Percentiles rank a stretch among this genome's conserved stretches.
These are phyloP conservation scores for Zoanthus sansibaricus DNA, from an alignment of 92 coral and sea anemone genomes.

Conservation along the genomic window DNA sequence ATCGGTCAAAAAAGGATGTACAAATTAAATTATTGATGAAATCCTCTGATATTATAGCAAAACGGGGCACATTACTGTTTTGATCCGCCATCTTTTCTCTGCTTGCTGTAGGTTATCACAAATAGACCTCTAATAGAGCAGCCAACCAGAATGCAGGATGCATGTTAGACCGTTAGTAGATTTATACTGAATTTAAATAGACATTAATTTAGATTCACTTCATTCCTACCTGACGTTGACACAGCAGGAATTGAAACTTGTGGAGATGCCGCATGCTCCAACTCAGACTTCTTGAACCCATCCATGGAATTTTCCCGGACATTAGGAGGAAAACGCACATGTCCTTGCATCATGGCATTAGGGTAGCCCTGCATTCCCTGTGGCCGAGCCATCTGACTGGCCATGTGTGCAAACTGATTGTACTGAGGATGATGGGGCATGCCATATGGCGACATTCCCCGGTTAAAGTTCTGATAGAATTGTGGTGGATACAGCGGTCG, in stretches of 20 bases:
- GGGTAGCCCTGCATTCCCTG: slow-evolving; percentile 66
- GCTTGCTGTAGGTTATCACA: too few species aligned
- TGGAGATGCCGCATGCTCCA: slow-evolving; percentile 55
- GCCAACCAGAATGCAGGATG: too few species aligned
- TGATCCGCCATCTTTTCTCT: too few species aligned
- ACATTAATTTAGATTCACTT: not conserved
- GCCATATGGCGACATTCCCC: slow-evolving; percentile 70
- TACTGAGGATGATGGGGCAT: slow-evolving; percentile 75
- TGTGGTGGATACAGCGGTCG: slow-evolving; percentile 88
- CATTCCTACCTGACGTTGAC: slow-evolving; percentile 75
- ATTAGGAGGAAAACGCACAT: slow-evolving; percentile 74
- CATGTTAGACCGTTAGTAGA: too few species aligned
- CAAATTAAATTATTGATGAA: too few species aligned
- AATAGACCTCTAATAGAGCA: too few species aligned
- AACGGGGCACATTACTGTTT: too few species aligned
- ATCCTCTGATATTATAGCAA: too few species aligned
- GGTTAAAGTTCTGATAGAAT: slow-evolving; percentile 87
- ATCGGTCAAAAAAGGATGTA: too few species aligned
- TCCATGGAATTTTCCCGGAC: slow-evolving; percentile 49
- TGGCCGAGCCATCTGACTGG: slow-evolving; percentile 65
- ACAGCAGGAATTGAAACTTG: slow-evolving; percentile 71
- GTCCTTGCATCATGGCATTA: slow-evolving; percentile 49
- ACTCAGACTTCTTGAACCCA: slow-evolving; percentile 54
- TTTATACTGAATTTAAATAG: not conserved
- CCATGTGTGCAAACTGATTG: slow-evolving; percentile 64